Percentiles rank a stretch among this genome's conserved stretches.
Evolutionary conservation across 2,113 vertebrate species (phyloP).

Genomic region (Scatophagus argus): DNA sequence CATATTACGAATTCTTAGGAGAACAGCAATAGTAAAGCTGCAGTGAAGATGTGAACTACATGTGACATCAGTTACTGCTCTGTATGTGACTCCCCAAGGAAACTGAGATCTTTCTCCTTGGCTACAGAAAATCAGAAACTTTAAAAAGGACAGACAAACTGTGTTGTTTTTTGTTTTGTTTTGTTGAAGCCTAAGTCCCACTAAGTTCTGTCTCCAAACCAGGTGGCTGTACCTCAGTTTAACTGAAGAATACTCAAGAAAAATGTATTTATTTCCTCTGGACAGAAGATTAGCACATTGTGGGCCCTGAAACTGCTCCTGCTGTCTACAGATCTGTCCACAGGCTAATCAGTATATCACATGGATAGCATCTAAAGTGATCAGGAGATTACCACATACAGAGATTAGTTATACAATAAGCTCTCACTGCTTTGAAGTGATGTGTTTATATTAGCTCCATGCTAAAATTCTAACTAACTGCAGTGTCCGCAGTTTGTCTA

Average conservation of each 20-base stretch:
- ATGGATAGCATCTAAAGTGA: slow-evolving; percentile 64
- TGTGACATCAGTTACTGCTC: not conserved
- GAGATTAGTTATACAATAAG: slow-evolving; percentile 59
- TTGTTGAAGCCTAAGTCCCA: not conserved
- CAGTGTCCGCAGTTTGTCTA: slow-evolving; percentile 3
- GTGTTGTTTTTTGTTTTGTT: no score
- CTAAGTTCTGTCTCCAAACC: not conserved
- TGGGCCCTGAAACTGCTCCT: slow-evolving; percentile 37
- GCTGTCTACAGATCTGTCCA: slow-evolving; percentile 42
- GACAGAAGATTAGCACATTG: slow-evolving; percentile 13
- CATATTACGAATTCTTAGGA: not conserved
- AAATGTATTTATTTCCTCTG: not conserved
- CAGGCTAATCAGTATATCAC: slow-evolving; percentile 68
- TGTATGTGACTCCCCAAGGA: no score
- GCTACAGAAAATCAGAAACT: not conserved
- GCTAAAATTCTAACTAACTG: slow-evolving; percentile 3
- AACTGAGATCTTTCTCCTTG: not conserved
- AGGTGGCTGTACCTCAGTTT: not conserved
- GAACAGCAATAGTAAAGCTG: not conserved
- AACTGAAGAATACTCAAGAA: not conserved
- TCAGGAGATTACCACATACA: slow-evolving; percentile 71
- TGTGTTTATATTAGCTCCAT: not conserved
- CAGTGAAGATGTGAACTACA: not conserved
- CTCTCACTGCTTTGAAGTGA: slow-evolving; percentile 33
- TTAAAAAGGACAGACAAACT: not conserved